Conservation (phyloP, 1,140 invertebrate species). For the Drosophila sechellia region DNA sequence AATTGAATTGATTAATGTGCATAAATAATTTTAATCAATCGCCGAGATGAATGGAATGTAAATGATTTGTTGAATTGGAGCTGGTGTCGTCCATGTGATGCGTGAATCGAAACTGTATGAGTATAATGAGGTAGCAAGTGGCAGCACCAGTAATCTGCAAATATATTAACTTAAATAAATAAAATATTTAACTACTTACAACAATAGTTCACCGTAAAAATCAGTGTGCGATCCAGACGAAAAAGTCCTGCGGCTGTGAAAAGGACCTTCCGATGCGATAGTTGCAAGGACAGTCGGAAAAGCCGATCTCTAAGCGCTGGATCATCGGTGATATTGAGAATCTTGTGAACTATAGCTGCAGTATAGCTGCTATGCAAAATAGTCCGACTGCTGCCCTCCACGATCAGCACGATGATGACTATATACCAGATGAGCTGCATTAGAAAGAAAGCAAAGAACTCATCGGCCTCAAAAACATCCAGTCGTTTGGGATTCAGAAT, state of each 20-base stretch:
- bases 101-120: slow-evolving; percentile 72
- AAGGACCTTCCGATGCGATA: slow-evolving; percentile 68
- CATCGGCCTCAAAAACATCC: slow-evolving; percentile 71
- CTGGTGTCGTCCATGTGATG: slow-evolving; percentile 57
- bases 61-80: slow-evolving; percentile 17
- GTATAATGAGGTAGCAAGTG: slow-evolving; percentile 79
- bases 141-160: slow-evolving; percentile 75
- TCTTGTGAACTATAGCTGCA: slow-evolving; percentile 77
- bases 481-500: slow-evolving; percentile 69
- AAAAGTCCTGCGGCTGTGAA: slow-evolving; percentile 81
- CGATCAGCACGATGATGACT: slow-evolving; percentile 78
- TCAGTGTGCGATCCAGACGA: slow-evolving; percentile 76
- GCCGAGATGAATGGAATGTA: slow-evolving; percentile 6
- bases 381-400: slow-evolving; percentile 73
- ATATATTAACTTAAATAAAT: not conserved
- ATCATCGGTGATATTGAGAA: slow-evolving; percentile 77
- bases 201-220: slow-evolving; percentile 71
- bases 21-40: slow-evolving; percentile 4
- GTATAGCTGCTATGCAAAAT: slow-evolving; percentile 66
- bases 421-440: slow-evolving; percentile 80
- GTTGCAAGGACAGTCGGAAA: slow-evolving; percentile 71
- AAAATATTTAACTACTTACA: not conserved
- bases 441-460: slow-evolving; percentile 81
- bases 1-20: no score
- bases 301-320: slow-evolving; percentile 67